phyloP scores from a whole-genome alignment of 2,797 vertebrate species.

The Glossophaga mutica region DNA sequence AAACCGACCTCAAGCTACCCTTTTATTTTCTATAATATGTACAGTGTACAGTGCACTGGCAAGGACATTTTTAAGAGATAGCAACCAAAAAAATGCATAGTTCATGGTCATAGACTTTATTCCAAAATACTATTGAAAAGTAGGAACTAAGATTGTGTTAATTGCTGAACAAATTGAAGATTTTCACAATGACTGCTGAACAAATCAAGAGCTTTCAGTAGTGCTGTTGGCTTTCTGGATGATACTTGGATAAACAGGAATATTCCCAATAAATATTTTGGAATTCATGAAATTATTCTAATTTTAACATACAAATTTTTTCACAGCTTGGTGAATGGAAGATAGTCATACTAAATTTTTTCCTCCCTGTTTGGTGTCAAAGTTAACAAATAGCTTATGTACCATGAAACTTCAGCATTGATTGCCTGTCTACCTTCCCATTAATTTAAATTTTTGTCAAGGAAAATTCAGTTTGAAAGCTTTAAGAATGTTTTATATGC shows the following conservation, averaged over 20 bases:
- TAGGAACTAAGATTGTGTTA: constrained; percentile 58
- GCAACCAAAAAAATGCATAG: constrained; percentile 49
- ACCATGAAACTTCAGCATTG: neutral
- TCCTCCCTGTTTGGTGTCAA: neutral
- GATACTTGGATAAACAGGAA: neutral
- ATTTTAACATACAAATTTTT: constrained; percentile 20
- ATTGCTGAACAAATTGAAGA: neutral
- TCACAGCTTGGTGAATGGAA: constrained; percentile 11
- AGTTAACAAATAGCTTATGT: neutral
- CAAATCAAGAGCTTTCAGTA: neutral
- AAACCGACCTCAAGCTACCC: constrained; percentile 36
- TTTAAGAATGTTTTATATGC: neutral
- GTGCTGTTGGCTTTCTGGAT: neutral
- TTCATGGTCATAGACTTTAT: constrained; percentile 57
- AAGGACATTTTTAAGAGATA: constrained; percentile 39
- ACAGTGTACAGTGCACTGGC: constrained; percentile 45
- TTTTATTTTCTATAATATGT: constrained; percentile 46
- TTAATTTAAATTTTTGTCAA: constrained; percentile 39
- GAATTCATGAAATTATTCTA: constrained; percentile 13
- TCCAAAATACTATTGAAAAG: constrained; percentile 37
- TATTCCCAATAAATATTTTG: neutral
- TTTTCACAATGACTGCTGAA: constrained; percentile 48
- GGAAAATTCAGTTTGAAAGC: constrained; percentile 15
- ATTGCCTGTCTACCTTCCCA: neutral
- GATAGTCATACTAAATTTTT: neutral